Conservation (phyloP, 2,113 vertebrate genomes). For the Ochotona princeps region DNA sequence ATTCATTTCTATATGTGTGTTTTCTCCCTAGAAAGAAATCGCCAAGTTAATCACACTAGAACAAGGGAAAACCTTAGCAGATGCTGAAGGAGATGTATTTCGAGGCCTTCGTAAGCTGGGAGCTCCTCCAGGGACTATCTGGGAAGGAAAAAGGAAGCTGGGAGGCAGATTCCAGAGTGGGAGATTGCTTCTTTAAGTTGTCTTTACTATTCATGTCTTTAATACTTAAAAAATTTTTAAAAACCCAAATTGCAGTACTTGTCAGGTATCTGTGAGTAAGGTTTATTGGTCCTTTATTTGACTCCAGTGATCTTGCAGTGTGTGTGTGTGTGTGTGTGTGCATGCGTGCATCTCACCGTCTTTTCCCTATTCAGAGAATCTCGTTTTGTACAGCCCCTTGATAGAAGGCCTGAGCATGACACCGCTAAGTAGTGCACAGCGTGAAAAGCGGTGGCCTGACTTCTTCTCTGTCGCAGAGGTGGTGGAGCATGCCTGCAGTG, state of each 20-base stretch:
- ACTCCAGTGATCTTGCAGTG: conserved; percentile 10
- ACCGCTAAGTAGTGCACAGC: neutral
- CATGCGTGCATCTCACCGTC: neutral
- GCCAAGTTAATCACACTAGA: conserved; percentile 95
- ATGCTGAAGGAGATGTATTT: conserved; percentile 98
- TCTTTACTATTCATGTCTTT: conserved; percentile 9
- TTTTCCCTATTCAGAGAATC: conserved; percentile 41
- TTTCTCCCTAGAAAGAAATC: conserved; percentile 94
- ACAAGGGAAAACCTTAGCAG: conserved; percentile 97
- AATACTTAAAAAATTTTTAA: conserved; percentile 15
- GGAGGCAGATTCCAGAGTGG: conserved; percentile 8
- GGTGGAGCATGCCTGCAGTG: conserved; percentile 96
- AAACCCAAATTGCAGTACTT: conserved; percentile 31
- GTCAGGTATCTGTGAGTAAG: neutral
- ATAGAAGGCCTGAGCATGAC: neutral
- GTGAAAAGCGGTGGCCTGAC: neutral
- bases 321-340: neutral
- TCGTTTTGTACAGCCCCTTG: conserved; percentile 8
- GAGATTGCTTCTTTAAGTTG: neutral
- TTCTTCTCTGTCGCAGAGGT: conserved; percentile 91
- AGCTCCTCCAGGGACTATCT: conserved; percentile 47
- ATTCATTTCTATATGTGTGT: conserved; percentile 58
- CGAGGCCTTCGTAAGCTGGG: conserved; percentile 96
- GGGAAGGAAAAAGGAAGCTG: conserved; percentile 64
- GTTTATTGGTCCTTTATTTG: conserved; percentile 26